Evolutionary conservation across 2,888 invertebrate genomes (phyloP).

Genomic region (Volucella inanis): DNA sequence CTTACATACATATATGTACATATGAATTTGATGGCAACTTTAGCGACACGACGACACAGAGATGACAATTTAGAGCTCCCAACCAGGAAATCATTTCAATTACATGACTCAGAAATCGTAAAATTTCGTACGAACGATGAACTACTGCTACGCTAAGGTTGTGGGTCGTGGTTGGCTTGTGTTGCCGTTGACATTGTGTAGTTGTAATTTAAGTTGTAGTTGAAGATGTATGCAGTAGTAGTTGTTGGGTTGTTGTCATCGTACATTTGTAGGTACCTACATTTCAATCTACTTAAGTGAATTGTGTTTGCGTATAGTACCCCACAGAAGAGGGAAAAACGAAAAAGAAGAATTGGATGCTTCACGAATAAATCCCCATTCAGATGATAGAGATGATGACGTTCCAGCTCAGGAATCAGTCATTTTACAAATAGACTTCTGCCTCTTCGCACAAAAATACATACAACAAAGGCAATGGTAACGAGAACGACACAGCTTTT

Average conservation of each 20-base stretch:
- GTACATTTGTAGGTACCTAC: conserved; percentile 45
- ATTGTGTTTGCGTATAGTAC: conserved; percentile 67
- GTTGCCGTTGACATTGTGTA: conserved; percentile 18
- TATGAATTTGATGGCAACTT: conserved; percentile 29
- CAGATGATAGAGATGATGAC: conserved; percentile 70
- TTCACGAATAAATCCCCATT: conserved; percentile 62
- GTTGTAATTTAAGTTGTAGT: conserved; percentile 19
- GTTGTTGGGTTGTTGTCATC: not conserved
- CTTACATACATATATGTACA: not conserved
- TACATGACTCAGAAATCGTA: conserved; percentile 71
- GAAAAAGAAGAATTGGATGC: conserved; percentile 56
- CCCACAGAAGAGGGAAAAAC: conserved; percentile 25
- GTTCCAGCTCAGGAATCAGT: conserved; percentile 72
- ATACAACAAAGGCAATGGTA: conserved; percentile 13
- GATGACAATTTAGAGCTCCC: conserved; percentile 65
- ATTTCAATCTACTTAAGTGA: conserved; percentile 74
- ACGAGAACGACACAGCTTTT: conserved; percentile 44
- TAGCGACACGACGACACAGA: conserved; percentile 37
- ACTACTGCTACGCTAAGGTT: conserved; percentile 49
- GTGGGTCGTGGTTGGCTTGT: conserved; percentile 65
- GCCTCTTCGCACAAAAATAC: conserved; percentile 62
- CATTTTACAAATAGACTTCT: conserved; percentile 73
- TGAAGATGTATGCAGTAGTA: conserved; percentile 49
- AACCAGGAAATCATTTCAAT: conserved; percentile 70
- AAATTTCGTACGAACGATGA: conserved; percentile 51